Conservation (phyloP, 2,113 vertebrate species). For the Odocoileus hemionus region DNA sequence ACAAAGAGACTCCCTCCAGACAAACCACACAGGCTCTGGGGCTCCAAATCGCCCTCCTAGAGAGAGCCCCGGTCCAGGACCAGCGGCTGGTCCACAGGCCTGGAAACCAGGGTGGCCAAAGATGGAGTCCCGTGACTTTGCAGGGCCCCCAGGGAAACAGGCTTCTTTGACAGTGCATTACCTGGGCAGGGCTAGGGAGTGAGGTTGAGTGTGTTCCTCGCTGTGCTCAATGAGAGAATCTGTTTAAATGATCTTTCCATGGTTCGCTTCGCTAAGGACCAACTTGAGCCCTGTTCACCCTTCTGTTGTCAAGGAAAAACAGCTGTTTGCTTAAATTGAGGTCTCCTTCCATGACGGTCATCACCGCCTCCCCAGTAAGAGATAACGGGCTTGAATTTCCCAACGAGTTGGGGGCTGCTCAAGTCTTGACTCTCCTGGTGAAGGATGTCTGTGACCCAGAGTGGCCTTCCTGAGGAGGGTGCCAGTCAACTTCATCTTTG, state of each 20-base stretch:
- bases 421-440: background rate
- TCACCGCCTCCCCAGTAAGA: slow-evolving; percentile 6
- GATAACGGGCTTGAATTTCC: slow-evolving; percentile 41
- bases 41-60: background rate
- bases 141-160: background rate
- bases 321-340: slow-evolving; percentile 63
- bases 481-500: background rate
- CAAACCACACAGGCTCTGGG: background rate
- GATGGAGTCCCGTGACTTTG: background rate
- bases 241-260: background rate
- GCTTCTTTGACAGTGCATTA: background rate
- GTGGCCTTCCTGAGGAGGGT: background rate
- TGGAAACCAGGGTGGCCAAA: background rate
- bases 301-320: slow-evolving; percentile 52
- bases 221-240: slow-evolving; percentile 21
- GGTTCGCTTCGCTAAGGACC: slow-evolving; percentile 57
- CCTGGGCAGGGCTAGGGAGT: background rate
- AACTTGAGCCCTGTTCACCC: slow-evolving; percentile 47
- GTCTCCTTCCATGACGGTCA: slow-evolving; percentile 52
- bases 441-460: background rate
- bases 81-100: background rate
- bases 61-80: background rate
- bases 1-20: background rate
- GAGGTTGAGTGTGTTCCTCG: background rate
- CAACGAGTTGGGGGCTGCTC: background rate